Evolutionary conservation across 2,888 invertebrate species (phyloP), one percentile per base, ranked within the genome.

Genomic region (Drosophila cracens): DNA sequence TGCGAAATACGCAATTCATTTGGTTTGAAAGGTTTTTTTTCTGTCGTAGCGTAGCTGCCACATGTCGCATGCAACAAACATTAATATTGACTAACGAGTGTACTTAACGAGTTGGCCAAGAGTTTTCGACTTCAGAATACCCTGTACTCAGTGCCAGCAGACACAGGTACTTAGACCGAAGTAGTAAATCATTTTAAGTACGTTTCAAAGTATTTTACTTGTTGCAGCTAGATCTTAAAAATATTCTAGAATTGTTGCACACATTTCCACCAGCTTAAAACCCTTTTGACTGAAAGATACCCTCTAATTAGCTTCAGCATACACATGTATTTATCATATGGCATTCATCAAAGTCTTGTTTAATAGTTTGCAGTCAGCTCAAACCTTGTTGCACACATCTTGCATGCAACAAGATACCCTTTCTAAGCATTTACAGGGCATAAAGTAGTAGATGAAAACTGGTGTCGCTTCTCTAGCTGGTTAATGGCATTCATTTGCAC

Each of bases 21-120:
- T 70, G 81, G 73, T 75, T 65, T 36, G 46, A 36, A 27, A 51
- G 68, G 57, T 68, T 76, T 54, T 13, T 16, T n/a, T n/a, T 27
- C 16, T 16, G 46, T 18, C 33, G 46, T 48, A 60, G 56, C 56
- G 64, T 61, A 49, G 66, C 43, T 76, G 79, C 63, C 89, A 89
- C 86, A 88, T 88, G 87, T 76, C 87, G 86, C 81, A 79, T 77
- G 74, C 66, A 81, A 81, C 65, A 75, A 80, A 81, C 89, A 87
- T 87, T 87, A 88, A 90, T 88, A 82, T 77, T 27, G 38, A 46
- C 25, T 56, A 56, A 38, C 38, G 38, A 38, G 8, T n/a, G 34
- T 2, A 27, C n/a, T 51, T 18, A 29, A 33, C 33, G 33, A 33
- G 33, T 21, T 46, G 7, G 53, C 18, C 4, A 5, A 18, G 34